phyloP scores from a whole-genome alignment of 2,113 vertebrate species.

The Nothobranchius kuhntae region DNA sequence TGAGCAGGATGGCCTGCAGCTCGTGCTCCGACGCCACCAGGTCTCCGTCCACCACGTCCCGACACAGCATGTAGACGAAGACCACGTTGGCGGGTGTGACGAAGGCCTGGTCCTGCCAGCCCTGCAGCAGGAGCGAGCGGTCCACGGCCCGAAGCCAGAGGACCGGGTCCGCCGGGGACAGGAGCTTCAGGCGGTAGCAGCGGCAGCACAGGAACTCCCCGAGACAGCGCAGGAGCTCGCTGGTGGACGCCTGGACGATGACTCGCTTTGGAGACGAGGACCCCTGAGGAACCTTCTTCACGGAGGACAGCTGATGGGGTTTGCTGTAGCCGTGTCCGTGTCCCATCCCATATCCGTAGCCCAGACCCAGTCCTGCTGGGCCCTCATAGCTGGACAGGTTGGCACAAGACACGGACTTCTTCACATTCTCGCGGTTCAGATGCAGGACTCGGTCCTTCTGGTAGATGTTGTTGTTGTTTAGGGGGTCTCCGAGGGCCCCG shows the following conservation, averaged over 20 bases:
- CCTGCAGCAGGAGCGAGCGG: constrained; percentile 83
- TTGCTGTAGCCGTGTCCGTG: constrained; percentile 61
- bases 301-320: constrained; percentile 73
- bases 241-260: constrained; percentile 86
- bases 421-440: constrained; percentile 82
- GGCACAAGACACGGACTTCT: constrained; percentile 84
- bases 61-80: constrained; percentile 86
- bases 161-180: constrained; percentile 80
- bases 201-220: constrained; percentile 83
- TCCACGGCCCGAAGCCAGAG: constrained; percentile 85
- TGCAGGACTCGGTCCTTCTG: constrained; percentile 77
- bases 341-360: constrained; percentile 62
- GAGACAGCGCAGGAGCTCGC: constrained; percentile 84
- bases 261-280: constrained; percentile 77
- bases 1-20: constrained; percentile 83
- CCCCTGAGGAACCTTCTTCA: constrained; percentile 68
- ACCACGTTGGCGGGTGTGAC: constrained; percentile 86
- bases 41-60: constrained; percentile 82
- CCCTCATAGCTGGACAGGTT: constrained; percentile 83
- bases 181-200: constrained; percentile 82
- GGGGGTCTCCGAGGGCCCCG: constrained; percentile 43
- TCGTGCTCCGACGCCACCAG: constrained; percentile 80
- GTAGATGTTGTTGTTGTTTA: constrained; percentile 78
- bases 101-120: constrained; percentile 88
- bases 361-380: constrained; percentile 67